phyloP scores from a whole-genome alignment of 2,113 vertebrate genomes.

The Eubucco bourcierii region DNA sequence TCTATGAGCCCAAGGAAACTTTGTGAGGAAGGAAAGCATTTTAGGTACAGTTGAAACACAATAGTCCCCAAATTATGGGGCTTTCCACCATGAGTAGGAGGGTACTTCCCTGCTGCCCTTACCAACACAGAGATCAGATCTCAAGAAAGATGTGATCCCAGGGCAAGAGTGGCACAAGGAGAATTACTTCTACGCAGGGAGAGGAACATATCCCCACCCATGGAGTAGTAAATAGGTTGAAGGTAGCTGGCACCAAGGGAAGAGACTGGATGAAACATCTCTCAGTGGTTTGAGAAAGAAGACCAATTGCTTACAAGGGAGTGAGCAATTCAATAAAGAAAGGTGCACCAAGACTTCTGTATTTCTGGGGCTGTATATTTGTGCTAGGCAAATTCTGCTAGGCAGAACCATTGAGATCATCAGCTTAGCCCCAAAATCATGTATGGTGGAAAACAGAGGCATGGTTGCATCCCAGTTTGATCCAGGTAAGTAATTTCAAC shows the following conservation, averaged over 20 bases:
- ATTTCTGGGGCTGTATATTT: background rate
- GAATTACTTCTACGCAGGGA: background rate
- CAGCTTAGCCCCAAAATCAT: background rate
- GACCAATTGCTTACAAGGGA: background rate
- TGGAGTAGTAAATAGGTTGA: background rate
- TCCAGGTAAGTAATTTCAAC: background rate
- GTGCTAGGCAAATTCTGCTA: background rate
- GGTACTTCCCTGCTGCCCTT: background rate
- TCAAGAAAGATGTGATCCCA: background rate
- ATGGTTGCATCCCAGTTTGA: background rate
- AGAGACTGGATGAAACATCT: background rate
- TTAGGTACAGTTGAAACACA: background rate
- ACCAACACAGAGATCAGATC: background rate
- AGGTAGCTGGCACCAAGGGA: background rate
- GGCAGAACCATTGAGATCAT: background rate
- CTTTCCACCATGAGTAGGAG: background rate
- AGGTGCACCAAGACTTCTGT: background rate
- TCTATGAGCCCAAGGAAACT: background rate
- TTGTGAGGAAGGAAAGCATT: background rate
- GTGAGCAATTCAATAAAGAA: background rate
- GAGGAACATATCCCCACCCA: rapidly evolving
- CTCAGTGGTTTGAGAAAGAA: background rate
- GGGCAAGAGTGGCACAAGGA: background rate
- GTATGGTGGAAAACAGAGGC: background rate
- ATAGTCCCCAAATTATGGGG: background rate